A percentile compares a stretch with the other conserved stretches of the same genome.
Evolutionary conservation across 2,888 invertebrate genomes (phyloP).

Genomic region (Beris chalybata): DNA sequence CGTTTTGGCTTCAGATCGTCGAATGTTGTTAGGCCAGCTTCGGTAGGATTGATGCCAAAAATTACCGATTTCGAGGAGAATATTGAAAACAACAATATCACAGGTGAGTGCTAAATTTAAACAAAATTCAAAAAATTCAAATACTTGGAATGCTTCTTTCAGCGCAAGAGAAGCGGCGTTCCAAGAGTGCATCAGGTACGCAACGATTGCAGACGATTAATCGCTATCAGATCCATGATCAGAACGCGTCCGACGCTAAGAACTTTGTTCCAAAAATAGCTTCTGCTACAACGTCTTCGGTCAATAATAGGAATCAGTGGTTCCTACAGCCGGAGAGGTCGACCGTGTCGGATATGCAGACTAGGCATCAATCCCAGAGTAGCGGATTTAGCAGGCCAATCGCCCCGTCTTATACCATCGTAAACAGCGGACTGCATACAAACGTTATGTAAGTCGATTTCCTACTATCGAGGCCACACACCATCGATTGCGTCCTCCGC

Average conservation of each 20-base stretch:
- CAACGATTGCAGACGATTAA: conserved; percentile 47
- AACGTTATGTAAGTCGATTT: conserved; percentile 54
- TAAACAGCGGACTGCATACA: conserved; percentile 54
- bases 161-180: conserved; percentile 52
- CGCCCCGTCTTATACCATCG: conserved; percentile 47
- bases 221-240: conserved; percentile 43
- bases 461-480: background rate
- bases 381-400: conserved; percentile 35
- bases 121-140: background rate
- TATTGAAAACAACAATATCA: conserved; percentile 58
- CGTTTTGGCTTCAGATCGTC: conserved; percentile 77
- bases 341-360: conserved; percentile 26
- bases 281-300: conserved; percentile 44
- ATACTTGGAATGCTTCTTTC: background rate
- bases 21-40: conserved; percentile 55
- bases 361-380: conserved; percentile 38
- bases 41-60: conserved; percentile 66
- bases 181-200: conserved; percentile 52
- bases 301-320: conserved; percentile 25
- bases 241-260: conserved; percentile 41
- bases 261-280: conserved; percentile 50
- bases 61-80: conserved; percentile 64
- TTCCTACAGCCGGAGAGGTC: conserved; percentile 22
- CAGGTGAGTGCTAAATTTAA: conserved; percentile 50
- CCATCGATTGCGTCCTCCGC: conserved; percentile 7